Base-by-base conservation (phyloP, 2,888 invertebrate species). In the Apoda limacodes region DNA sequence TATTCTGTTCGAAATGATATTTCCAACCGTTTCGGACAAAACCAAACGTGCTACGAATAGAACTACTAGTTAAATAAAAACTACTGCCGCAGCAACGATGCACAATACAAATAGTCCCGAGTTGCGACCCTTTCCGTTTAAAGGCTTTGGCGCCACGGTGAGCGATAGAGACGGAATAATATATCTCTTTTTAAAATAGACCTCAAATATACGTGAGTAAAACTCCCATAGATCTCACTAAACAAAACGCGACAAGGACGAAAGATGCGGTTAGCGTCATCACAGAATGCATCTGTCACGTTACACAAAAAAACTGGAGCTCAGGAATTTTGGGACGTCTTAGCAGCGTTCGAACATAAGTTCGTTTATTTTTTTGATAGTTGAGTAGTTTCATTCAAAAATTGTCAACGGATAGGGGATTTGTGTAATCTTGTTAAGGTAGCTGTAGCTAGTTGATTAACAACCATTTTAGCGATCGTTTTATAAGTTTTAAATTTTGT, bases 251-350 rank as follows among this genome's bases (percentile, higher is more conserved):
- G 74, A 78, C 67, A 75, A 67, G 74, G 78, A 78, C 44, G 70
- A 66, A 75, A 75, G 75, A 75, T 74, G 71, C 66, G 71, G 72
- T 74, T 74, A 67, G 70, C 54, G 67, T 69, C 74, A 65, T 68
- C 64, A 67, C 72, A 71, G 67, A 76, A 68, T 72, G 80, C 76
- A 80, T 80, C 78, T 75, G 76, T 76, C 72, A 74, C 70, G 67
- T 59, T 52, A 62, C 50, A 70, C 62, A 74, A 74, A 70, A 78
- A 80, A 74, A n/a, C n/a, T 53, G 57, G 61, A 62, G 61, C 66
- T 56, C 61, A 56, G 76, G 76, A 78, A 76, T 78, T 78, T 75
- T 56, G 75, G 78, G 72, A 75, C 61, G 75, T 60, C 69, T 72
- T 62, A 44, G 55, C 60, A 62, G 50, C 7, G 5, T 58, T 50